Conservation (phyloP, 1,140 invertebrate genomes). For the Hirudo medicinalis region DNA sequence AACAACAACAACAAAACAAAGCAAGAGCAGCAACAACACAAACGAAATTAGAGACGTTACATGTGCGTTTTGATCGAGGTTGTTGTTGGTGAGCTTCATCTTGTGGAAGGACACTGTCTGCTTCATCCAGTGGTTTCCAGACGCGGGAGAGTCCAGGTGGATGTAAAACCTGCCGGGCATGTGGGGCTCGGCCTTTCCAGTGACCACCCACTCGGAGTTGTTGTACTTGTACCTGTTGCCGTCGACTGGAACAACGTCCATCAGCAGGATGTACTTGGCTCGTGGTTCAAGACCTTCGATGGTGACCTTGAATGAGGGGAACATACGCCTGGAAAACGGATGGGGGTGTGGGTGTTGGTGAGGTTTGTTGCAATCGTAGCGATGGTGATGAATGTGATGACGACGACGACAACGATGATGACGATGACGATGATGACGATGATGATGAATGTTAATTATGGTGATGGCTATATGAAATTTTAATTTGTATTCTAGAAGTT, state of each 20-base stretch:
- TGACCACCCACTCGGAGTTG: conserved; percentile 25
- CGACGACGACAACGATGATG: conserved; percentile 8
- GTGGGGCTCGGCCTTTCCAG: conserved; percentile 46
- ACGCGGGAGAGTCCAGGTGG: conserved; percentile 90
- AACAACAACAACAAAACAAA: too few relatives aligned
- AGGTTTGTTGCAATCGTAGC: not conserved
- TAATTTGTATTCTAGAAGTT: not conserved
- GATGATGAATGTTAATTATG: not conserved
- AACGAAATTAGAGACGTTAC: conserved; percentile 10
- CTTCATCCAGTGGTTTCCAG: conserved; percentile 92
- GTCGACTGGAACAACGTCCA: conserved; percentile 91
- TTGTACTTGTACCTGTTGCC: conserved; percentile 51
- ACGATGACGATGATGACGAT: conserved; percentile 2
- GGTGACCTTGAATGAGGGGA: conserved; percentile 37
- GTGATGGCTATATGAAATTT: not conserved
- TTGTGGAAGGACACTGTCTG: conserved; percentile 94
- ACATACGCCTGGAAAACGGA: conserved; percentile 34
- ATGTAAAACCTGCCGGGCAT: conserved; percentile 90
- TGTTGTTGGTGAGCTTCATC: conserved; percentile 94
- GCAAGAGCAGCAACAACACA: too few relatives aligned
- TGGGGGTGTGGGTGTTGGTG: not conserved
- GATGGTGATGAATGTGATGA: too few relatives aligned
- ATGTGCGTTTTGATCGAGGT: conserved; percentile 93
- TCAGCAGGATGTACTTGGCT: conserved; percentile 89
- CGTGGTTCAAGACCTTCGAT: conserved; percentile 64